phyloP scores from a whole-genome alignment of 1,140 invertebrate genomes.

The Parapsyche elsis region DNA sequence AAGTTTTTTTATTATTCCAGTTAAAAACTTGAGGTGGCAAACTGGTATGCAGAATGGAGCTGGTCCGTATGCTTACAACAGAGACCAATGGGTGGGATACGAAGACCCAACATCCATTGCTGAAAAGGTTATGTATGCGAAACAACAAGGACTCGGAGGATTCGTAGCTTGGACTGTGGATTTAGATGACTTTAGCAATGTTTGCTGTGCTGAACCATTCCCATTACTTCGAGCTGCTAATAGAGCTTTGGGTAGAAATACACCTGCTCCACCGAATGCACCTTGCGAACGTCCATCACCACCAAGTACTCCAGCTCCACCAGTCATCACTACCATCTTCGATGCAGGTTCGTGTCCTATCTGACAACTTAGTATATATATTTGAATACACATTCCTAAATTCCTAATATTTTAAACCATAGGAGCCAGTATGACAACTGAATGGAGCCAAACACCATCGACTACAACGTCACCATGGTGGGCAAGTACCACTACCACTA shows the following conservation, averaged over 20 bases:
- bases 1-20: constrained; percentile 58
- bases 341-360: constrained; percentile 39
- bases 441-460: constrained; percentile 56
- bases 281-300: constrained; percentile 73
- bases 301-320: constrained; percentile 77
- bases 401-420: neutral
- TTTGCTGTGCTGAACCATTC: constrained; percentile 80
- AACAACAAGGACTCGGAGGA: constrained; percentile 78
- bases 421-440: constrained; percentile 48
- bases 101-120: constrained; percentile 83
- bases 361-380: neutral
- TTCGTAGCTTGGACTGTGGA: constrained; percentile 92
- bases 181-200: constrained; percentile 88
- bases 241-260: constrained; percentile 75
- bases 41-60: constrained; percentile 67
- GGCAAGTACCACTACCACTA: constrained; percentile 61
- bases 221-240: constrained; percentile 81
- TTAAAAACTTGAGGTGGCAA: constrained; percentile 72
- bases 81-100: constrained; percentile 91
- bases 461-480: constrained; percentile 66
- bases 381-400: constrained; percentile 34
- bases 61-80: constrained; percentile 82
- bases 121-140: constrained; percentile 81
- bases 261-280: constrained; percentile 67
- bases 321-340: constrained; percentile 73